Evolutionary conservation across 2,888 invertebrate species (phyloP), one percentile per base, ranked within the genome.

Genomic region (Caenorhabditis zanzibari): DNA sequence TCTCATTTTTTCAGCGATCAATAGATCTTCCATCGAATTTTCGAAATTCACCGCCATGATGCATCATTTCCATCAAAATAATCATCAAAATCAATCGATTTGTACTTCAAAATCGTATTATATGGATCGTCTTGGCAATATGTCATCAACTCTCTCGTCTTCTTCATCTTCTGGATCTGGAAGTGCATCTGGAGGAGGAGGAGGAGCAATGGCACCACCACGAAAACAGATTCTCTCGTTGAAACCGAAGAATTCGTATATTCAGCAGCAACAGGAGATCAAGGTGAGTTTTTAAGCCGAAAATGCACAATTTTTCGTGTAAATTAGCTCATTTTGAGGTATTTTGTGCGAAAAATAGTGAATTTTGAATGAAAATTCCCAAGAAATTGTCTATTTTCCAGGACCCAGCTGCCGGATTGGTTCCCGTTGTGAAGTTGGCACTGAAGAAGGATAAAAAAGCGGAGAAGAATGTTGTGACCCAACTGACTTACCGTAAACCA

Each of bases 201-300:
- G n/a, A n/a, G n/a, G n/a, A n/a, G n/a, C n/a, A n/a, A 38, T 38
- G 38, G 38, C 38, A 12, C 9, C 47, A 7, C 7, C 47, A 19
- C 64, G 75, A 24, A 84, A 84, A 58, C 75, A 84, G 58, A 76
- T 80, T 28, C 52, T 84, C 38, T 54, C 84, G 49, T 32, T 84
- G 54, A 84, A 84, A 28, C 71, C 84, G 24, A 80, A 76, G 28
- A 69, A 69, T 14, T 22, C 63, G n/a, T n/a, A n/a, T n/a, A n/a
- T 19, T 4, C 28, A 9, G n/a, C 77, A 73, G 38, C 59, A 61
- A 16, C 54, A 77, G 22, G 82, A 82, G 24, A 49, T 38, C 44
- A 82, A 82, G 61, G 22, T 47, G n/a, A 1, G 35, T 35, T 14
- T 32, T 32, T 32, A 6, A 4, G 4, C 7, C 32, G 32, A 32